Base-by-base conservation (phyloP, 2,113 vertebrate species). In the Euleptes europaea region DNA sequence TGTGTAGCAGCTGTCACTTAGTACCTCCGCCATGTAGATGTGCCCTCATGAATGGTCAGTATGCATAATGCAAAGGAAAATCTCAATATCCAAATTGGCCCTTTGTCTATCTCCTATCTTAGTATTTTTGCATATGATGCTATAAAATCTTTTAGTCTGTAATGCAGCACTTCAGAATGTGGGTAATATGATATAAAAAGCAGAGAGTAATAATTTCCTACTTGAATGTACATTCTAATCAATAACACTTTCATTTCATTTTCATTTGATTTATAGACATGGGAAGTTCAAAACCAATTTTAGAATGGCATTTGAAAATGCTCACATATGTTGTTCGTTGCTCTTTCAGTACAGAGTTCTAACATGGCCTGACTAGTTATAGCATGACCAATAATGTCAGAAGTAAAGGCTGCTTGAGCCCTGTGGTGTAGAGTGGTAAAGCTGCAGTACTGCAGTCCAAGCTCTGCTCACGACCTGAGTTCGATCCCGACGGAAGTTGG, bases 341-440 rank as follows among this genome's bases (percentile, higher is more conserved):
- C 3, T 2, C 35, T 8, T 31, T n/a, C 28, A 21, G 23, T 44
- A 2, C 26, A 33, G 51, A 3, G 5, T 84, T 77, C 38, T 54
- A 11, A 13, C 42, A n/a, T 23, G 72, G 15, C 40, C 44, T 63
- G 33, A 31, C 51, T 40, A 44, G 9, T 19, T 57, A 0, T 12
- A 51, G 51, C 28, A n/a, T 40, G 15, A 0, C 0, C 31, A 10
- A 17, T 0, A 8, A 76, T 70, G 42, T 23, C 33, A 26, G 44
- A 57, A 0, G 31, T 33, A 75, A 75, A 76, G 54, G 7, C 60
- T 63, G 8, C 26, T 63, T n/a, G n/a, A n/a, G n/a, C n/a, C n/a
- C n/a, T n/a, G n/a, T n/a, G n/a, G n/a, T n/a, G n/a, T n/a, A n/a
- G n/a, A n/a, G n/a, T n/a, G n/a, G n/a, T n/a, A n/a, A n/a, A n/a